These are phyloP conservation scores for Petroica traversi DNA, from an alignment of 2,113 vertebrate species.

Conservation along the genomic window DNA sequence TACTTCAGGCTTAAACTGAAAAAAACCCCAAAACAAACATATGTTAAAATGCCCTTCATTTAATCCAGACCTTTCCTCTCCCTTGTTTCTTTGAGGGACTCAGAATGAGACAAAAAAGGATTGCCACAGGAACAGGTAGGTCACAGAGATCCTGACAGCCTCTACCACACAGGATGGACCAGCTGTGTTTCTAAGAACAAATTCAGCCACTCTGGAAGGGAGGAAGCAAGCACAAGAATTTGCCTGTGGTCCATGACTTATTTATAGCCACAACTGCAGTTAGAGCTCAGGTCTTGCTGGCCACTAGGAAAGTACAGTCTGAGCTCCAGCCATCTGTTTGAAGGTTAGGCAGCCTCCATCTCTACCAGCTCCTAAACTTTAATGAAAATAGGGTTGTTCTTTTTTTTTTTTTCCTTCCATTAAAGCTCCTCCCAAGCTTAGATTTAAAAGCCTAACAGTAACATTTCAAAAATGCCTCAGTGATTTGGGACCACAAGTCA, in stretches of 20 bases:
- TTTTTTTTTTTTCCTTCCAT: background rate
- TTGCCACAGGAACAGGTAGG: background rate
- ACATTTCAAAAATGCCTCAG: background rate
- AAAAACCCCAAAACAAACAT: no score
- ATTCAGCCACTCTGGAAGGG: background rate
- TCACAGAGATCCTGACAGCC: background rate
- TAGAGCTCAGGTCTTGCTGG: background rate
- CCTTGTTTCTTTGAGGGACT: background rate
- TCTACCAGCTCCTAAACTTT: background rate
- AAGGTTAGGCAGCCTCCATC: background rate
- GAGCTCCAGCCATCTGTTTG: background rate
- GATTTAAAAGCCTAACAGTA: background rate
- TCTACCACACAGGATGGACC: background rate
- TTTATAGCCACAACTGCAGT: background rate
- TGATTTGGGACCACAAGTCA: background rate
- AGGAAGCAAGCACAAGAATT: background rate
- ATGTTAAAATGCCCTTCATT: background rate
- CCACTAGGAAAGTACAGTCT: background rate
- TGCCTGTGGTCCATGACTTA: background rate
- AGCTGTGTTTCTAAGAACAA: background rate
- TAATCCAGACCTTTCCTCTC: background rate
- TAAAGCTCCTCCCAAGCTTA: background rate
- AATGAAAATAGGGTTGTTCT: background rate
- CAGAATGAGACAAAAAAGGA: background rate
- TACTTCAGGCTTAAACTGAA: background rate